Evolutionary conservation across 2,888 invertebrate genomes (phyloP), one percentile per base, ranked within the genome.

Genomic region (Volucella bombylans): DNA sequence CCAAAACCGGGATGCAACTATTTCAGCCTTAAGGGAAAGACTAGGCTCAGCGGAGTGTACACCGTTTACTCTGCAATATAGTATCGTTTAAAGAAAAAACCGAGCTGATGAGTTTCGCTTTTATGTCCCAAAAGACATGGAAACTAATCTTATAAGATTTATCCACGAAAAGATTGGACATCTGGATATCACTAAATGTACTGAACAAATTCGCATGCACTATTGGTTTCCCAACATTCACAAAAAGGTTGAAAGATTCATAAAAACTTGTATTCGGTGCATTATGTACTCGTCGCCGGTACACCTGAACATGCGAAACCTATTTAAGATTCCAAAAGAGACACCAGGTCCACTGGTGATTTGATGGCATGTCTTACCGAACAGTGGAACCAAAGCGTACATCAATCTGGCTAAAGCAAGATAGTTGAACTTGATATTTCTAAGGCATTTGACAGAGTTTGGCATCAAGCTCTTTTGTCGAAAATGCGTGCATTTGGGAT

Each of bases 161-260:
- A 59, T 47, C 10, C 85, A 85, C 39, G 82, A 76, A n/a, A 73
- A 73, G 12, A 52, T 86, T 18, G 82, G 82, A 12, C 82, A 82
- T 71, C 23, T 78, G n/a, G 77, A 69, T 12, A 47, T 31, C 8
- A 49, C 39, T 45, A 74, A 83, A 67, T 14, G 50, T 10, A 55
- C 14, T 43, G 72, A 78, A 47, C 12, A 68, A n/a, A 11, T 82
- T 11, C 64, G 61, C 15, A 18, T 87, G 43, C 80, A 86, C 11
- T 92, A 90, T 85, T 92, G 90, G 90, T 92, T 92, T 72, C 89
- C 89, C 0, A 88, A 88, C 11, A 90, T 92, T 90, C 86, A 87
- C 54, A 62, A 79, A 1, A 91, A 90, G 59, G 88, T 91, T 1
- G 88, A 89, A 57, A 31, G 31, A 31, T 31, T 31, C 2, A 31